Percentiles rank a stretch among this genome's conserved stretches.
phyloP scores from a whole-genome alignment of 2,797 vertebrate genomes.

The Ctenopoma kingsleyae region DNA sequence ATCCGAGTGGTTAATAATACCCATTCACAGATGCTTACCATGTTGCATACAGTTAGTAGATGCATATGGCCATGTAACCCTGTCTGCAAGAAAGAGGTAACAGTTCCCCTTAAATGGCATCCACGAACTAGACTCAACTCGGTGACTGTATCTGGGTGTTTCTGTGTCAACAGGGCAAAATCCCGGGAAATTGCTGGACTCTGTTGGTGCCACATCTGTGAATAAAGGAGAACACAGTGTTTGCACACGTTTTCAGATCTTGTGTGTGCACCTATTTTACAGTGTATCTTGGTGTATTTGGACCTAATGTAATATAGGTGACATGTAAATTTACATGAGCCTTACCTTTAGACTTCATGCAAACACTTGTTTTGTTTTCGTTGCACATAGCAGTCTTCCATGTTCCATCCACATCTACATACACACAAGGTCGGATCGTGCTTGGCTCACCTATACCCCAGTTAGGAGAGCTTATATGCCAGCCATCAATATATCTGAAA shows the following conservation, averaged over 20 bases:
- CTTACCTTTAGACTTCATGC: slow-evolving; percentile 81
- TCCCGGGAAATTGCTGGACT: slow-evolving; percentile 83
- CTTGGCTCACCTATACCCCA: slow-evolving; percentile 87
- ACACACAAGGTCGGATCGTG: slow-evolving; percentile 83
- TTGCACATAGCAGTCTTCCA: slow-evolving; percentile 89
- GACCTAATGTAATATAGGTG: too few species aligned
- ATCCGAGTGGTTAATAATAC: background rate
- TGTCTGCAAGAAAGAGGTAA: slow-evolving; percentile 81
- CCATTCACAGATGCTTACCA: slow-evolving; percentile 70
- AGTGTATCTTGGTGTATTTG: background rate
- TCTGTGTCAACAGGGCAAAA: slow-evolving; percentile 79
- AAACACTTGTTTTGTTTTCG: slow-evolving; percentile 82
- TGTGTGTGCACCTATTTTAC: background rate
- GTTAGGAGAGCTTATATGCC: slow-evolving; percentile 83
- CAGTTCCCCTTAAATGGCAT: slow-evolving; percentile 87
- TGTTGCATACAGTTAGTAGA: slow-evolving; percentile 78
- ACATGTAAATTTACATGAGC: background rate
- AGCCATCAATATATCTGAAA: slow-evolving; percentile 87
- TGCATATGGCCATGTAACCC: slow-evolving; percentile 81
- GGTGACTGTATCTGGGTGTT: fast-evolving
- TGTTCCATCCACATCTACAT: slow-evolving; percentile 78
- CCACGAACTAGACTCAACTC: slow-evolving; percentile 64
- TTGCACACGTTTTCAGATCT: background rate
- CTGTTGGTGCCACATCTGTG: slow-evolving; percentile 82
- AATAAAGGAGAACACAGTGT: background rate